Evolutionary conservation across 2,888 invertebrate species (phyloP).

Genomic region (Orthosia incerta): DNA sequence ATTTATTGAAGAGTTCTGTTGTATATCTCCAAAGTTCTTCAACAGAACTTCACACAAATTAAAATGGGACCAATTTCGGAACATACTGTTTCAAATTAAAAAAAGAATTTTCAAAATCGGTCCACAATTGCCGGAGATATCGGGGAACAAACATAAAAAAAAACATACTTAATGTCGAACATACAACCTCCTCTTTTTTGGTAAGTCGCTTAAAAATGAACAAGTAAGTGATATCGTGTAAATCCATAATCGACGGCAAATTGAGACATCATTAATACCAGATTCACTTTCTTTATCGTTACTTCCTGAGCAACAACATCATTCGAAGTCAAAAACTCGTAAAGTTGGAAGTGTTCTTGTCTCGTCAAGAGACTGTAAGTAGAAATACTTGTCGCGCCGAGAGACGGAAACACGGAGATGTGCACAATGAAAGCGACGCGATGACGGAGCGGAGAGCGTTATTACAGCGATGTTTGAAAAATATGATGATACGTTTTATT

Average conservation of each 20-base stretch:
- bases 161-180: too few species aligned
- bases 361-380: conserved; percentile 31
- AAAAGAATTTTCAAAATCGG: too few species aligned
- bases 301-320: background rate
- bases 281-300: background rate
- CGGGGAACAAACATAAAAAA: too few species aligned
- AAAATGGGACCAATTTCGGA: too few species aligned
- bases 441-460: background rate
- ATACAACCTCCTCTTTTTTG: too few species aligned
- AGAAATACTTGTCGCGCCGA: conserved; percentile 36
- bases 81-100: too few species aligned
- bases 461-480: background rate
- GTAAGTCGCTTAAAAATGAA: too few species aligned
- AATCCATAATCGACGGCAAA: background rate
- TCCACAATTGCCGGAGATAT: too few species aligned
- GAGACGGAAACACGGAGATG: conserved; percentile 9
- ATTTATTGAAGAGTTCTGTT: too few species aligned
- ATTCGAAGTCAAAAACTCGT: conserved; percentile 13
- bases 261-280: background rate
- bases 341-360: conserved; percentile 24
- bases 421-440: background rate
- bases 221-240: background rate
- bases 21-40: too few species aligned
- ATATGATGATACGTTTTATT: conserved; percentile 1
- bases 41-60: too few species aligned